Evolutionary conservation across 2,113 vertebrate species (phyloP), one percentile per base, ranked within the genome.

Genomic region (Anoplopoma fimbria): DNA sequence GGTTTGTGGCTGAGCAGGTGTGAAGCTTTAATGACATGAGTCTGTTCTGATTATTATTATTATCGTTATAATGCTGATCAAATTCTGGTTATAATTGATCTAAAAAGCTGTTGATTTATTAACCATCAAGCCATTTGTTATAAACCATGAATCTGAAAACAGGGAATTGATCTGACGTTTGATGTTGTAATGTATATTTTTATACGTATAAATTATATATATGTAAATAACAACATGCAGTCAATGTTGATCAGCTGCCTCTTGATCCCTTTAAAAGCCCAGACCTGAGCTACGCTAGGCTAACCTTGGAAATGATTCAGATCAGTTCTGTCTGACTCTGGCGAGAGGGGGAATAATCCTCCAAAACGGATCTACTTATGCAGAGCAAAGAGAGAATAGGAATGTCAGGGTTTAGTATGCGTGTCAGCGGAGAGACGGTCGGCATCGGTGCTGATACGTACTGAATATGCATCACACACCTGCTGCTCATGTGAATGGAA

Each of bases 331-430:
- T 57, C 51, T 33, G 25, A 53, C 38, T 45, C n/a, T 40, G 12
- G 7, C 9, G 9, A 29, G 38, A 8, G 14, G 19, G 1, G 7
- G 58, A 45, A 58, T 34, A 71, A 4, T 53, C 17, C 42, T 23
- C 61, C 47, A 63, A 61, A 69, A 19, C 0, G 6, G 12, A 51
- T 31, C 12, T 15, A n/a, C 71, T 77, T 34, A 81, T 64, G 7
- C 81, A 27, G 40, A 60, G 21, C 23, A 42, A 51, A 40, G 14
- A 17, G 0, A 33, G 65, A 31, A 75, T 9, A 1, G 34, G 25
- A 73, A 80, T 45, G 45, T 81, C 47, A 63, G 10, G 67, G 58
- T 73, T 69, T 69, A 15, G 40, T 68, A 77, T 77, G 38, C 40
- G 72, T 45, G 15, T 36, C 34, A 10, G 47, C 51, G 15, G 31